Evolutionary conservation across 2,113 vertebrate species (phyloP).

Genomic region (Apodemus speciosus): DNA sequence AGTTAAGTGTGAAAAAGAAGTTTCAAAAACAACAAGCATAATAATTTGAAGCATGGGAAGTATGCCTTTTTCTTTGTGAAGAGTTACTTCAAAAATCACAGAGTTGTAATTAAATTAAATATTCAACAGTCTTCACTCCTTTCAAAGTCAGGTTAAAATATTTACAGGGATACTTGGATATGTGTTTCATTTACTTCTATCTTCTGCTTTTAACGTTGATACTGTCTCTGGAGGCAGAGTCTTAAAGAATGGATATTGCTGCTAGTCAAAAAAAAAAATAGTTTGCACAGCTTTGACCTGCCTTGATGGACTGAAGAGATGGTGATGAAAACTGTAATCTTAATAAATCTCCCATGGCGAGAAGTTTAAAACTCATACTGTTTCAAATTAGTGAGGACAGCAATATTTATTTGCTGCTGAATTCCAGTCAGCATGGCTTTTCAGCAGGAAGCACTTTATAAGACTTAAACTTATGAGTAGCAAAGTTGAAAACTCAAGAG

Average conservation of each 20-base stretch:
- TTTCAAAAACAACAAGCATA: not conserved
- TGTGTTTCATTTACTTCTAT: conserved; percentile 69
- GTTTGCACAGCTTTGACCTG: conserved; percentile 79
- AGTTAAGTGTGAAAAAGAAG: not conserved
- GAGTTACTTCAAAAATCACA: conserved; percentile 53
- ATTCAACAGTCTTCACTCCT: not conserved
- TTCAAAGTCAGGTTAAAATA: conserved; percentile 52
- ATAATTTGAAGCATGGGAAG: conserved; percentile 45
- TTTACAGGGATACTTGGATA: conserved; percentile 58
- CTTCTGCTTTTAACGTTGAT: conserved; percentile 14
- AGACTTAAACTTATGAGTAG: conserved; percentile 81
- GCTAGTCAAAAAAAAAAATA: conserved; percentile 57
- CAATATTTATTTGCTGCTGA: conserved; percentile 87
- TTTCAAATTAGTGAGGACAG: conserved; percentile 88
- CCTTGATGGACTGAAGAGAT: conserved; percentile 81
- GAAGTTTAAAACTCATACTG: conserved; percentile 86
- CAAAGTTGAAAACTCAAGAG: conserved; percentile 76
- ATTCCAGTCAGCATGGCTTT: conserved; percentile 83
- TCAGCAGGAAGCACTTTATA: conserved; percentile 84
- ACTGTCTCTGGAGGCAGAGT: conserved; percentile 13
- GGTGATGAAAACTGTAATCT: conserved; percentile 85
- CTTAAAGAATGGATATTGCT: conserved; percentile 75
- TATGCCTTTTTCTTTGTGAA: conserved; percentile 21
- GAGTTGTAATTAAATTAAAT: conserved; percentile 61
- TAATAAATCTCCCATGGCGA: conserved; percentile 87